Evolutionary conservation across 2,797 vertebrate genomes (phyloP), one percentile per base, ranked within the genome.

Genomic region (Gallinago stenura): DNA sequence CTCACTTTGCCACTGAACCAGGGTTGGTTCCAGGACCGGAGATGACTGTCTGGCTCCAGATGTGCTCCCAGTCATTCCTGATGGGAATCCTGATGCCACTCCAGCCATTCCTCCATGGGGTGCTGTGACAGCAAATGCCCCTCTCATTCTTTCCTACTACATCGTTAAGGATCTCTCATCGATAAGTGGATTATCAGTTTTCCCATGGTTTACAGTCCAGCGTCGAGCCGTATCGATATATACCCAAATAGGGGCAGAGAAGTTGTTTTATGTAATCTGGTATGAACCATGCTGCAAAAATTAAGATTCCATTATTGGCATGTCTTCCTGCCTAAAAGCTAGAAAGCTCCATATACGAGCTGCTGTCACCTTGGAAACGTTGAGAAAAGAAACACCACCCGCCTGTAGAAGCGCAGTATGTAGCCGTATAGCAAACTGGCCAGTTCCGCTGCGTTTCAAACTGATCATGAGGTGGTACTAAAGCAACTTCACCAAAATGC

Each of bases 361-460:
- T 95, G 11, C 91, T 94, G 95, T 97, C 96, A 97, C 96, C 96
- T 97, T 97, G 96, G 96, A 97, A 97, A 97, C 96, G 65, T 94
- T 96, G 53, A 15, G 90, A 24, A 77, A 70, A 84, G 88, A 90
- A 95, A 93, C 54, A 56, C 91, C 94, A 86, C 33, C 26, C 14
- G 60, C 92, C 95, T 91, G 91, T 48, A 48, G 84, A 54, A 94
- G 90, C 84, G 3, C 89, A 57, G 77, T 3, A 3, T 35, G 89
- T 43, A 93, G 54, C 84, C 75, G 18, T 4, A 60, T 0, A 96
- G 91, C 84, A 91, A 33, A 85, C 51, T n/a, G 92, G 21, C 93
- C 87, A 26, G 76, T 70, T 50, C 81, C 70, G 18, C 87, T 15
- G 22, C 15, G 1, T 30, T 54, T 45, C 84, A 61, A 80, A 66